Conservation (phyloP, 2,888 invertebrate genomes). For the Euphydryas editha region DNA sequence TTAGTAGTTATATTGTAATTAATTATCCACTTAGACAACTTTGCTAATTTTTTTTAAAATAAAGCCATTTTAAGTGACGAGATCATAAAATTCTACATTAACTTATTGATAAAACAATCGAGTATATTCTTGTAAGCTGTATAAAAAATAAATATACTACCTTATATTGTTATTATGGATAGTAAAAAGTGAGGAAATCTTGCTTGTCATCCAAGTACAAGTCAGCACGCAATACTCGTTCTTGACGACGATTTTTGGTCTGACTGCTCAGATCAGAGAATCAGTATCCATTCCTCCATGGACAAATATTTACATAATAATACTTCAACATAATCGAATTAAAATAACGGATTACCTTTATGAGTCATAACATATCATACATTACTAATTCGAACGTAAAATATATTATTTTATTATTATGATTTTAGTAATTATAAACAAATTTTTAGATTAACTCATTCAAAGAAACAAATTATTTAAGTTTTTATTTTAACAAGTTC, state of each 20-base stretch:
- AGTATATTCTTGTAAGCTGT: neutral
- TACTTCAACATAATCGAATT: conserved; percentile 62
- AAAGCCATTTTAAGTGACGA: too few species aligned
- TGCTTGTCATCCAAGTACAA: conserved; percentile 7
- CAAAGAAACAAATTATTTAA: too few species aligned
- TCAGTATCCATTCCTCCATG: conserved; percentile 37
- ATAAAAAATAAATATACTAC: neutral
- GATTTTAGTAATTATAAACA: too few species aligned
- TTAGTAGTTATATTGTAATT: too few species aligned
- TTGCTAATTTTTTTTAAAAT: too few species aligned
- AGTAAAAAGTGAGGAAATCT: neutral
- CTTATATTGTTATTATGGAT: too few species aligned
- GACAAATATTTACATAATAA: conserved; percentile 68
- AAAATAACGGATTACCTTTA: conserved; percentile 69
- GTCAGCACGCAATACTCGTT: conserved; percentile 10
- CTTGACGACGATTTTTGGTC: conserved; percentile 24
- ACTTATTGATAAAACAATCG: neutral
- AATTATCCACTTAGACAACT: too few species aligned
- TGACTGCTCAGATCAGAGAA: conserved; percentile 37
- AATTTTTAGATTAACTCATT: too few species aligned
- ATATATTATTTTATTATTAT: too few species aligned
- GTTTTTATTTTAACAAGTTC: too few species aligned
- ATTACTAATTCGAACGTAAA: too few species aligned
- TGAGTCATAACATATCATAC: conserved; percentile 56
- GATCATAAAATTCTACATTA: too few species aligned